Percentiles rank a stretch among this genome's conserved stretches.
These are phyloP conservation scores for Eupithecia pulchellata DNA, from an alignment of 2,888 invertebrate genomes.

Conservation along the genomic window DNA sequence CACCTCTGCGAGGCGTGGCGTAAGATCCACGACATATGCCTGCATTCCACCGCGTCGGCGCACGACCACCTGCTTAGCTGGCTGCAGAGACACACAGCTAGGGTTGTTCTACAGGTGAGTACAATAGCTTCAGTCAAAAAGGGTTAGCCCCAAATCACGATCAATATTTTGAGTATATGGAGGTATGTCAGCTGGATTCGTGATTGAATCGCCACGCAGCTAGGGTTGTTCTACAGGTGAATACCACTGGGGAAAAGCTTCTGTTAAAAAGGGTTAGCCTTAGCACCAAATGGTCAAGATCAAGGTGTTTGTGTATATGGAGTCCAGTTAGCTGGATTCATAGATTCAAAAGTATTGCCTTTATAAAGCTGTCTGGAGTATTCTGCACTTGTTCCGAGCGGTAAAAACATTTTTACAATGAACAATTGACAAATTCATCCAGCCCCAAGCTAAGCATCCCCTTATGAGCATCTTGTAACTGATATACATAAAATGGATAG, in stretches of 20 bases:
- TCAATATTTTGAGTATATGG: no score
- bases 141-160: background rate
- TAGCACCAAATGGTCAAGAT: background rate
- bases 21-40: slow-evolving; percentile 71
- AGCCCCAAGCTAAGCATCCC: no score
- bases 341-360: no score
- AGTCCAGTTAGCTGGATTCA: no score
- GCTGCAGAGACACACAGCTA: slow-evolving; percentile 75
- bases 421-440: no score
- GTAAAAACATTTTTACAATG: no score
- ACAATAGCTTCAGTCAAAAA: background rate
- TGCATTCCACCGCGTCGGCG: slow-evolving; percentile 70
- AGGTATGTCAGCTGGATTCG: no score
- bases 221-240: slow-evolving; percentile 69
- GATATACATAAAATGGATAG: no score
- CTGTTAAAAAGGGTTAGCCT: background rate
- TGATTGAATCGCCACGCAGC: slow-evolving; percentile 74
- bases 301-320: no score
- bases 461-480: no score
- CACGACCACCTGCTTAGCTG: slow-evolving; percentile 71
- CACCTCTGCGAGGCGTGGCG: slow-evolving; percentile 76
- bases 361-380: no score
- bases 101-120: slow-evolving; percentile 68
- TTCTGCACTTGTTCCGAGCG: no score
- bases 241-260: background rate